Percentiles rank a stretch among this genome's conserved stretches.
Conservation (phyloP, 2,888 invertebrate genomes). For the Cacoxenus indagator region DNA sequence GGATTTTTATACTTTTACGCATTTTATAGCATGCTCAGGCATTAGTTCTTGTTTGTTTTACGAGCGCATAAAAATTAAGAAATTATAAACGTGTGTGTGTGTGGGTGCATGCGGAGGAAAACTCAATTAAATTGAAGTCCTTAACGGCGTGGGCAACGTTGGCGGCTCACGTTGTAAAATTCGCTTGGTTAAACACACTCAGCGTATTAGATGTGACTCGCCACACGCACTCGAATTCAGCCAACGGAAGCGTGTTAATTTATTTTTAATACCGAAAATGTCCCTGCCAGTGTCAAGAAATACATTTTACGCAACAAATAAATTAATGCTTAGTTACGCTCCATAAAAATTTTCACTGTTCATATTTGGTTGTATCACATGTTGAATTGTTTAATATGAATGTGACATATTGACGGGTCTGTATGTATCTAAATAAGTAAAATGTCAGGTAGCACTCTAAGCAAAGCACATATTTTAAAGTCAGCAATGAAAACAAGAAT, state of each 20-base stretch:
- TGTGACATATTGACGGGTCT: neutral
- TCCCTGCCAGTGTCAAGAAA: conserved; percentile 1
- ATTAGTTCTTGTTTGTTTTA: conserved; percentile 41
- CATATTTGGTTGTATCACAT: neutral
- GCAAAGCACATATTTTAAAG: no score
- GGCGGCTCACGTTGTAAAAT: conserved; percentile 50
- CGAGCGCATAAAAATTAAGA: conserved; percentile 60
- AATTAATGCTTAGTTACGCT: conserved; percentile 59
- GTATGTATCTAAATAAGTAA: no score
- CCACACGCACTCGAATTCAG: conserved; percentile 30
- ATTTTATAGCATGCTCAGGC: conserved; percentile 22
- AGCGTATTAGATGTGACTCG: no score
- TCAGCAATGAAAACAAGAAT: no score
- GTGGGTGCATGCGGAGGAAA: conserved; percentile 27
- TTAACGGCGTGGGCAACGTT: conserved; percentile 24
- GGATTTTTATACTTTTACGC: conserved; percentile 48
- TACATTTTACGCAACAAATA: conserved; percentile 41
- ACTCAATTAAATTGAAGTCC: conserved; percentile 55
- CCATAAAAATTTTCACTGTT: conserved; percentile 50
- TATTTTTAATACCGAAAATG: conserved; percentile 53
- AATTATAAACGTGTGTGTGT: conserved; percentile 34
- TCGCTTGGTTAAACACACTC: conserved; percentile 47
- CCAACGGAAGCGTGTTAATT: conserved; percentile 55
- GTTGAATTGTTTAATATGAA: no score
- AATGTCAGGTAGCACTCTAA: no score